These are phyloP conservation scores for Cercopithecus diana DNA, from an alignment of 2,797 vertebrate species.

Conservation along the genomic window DNA sequence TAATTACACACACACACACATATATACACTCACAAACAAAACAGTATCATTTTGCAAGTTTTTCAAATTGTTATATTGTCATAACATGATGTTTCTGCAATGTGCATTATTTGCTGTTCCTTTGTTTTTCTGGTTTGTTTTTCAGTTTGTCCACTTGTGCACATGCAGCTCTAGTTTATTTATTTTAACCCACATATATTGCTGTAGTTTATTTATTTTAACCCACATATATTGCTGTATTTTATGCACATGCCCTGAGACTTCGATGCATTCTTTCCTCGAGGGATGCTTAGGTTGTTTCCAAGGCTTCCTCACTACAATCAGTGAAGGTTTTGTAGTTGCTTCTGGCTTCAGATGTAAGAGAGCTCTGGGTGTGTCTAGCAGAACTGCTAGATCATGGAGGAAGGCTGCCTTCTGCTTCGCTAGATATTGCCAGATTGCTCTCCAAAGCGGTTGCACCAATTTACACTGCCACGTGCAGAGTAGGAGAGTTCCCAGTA, in stretches of 20 bases:
- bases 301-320: neutral
- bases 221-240: fast-evolving
- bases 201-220: no score
- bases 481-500: neutral
- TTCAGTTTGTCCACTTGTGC: neutral
- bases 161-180: no score
- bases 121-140: neutral
- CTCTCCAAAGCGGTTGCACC: neutral
- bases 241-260: fast-evolving
- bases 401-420: neutral
- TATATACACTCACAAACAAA: neutral
- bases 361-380: fast-evolving
- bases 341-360: neutral
- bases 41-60: neutral
- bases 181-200: no score
- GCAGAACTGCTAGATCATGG: neutral
- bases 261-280: neutral
- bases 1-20: neutral
- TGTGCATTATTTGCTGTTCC: neutral
- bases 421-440: neutral
- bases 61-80: neutral
- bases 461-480: fast-evolving
- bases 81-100: neutral
- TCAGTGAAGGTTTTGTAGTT: neutral
- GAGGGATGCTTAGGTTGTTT: neutral